Evolutionary conservation across 2,888 invertebrate species (phyloP), one percentile per base, ranked within the genome.

Genomic region (Sinodicranocentrus sp.): DNA sequence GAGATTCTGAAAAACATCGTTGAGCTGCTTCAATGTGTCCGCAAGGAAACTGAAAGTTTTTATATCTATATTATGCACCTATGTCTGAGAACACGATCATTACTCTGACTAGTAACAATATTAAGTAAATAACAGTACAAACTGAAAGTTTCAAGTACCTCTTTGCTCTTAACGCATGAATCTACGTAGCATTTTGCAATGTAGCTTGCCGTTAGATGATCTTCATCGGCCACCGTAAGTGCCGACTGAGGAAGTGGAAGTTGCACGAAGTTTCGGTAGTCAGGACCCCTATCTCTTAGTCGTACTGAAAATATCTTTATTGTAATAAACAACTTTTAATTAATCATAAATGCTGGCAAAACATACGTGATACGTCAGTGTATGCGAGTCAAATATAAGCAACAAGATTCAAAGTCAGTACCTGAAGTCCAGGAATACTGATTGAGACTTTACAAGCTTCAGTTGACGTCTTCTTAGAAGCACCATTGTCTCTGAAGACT

Each of bases 201-300:
- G n/a, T 90, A 89, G 43, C 91, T 90, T 8, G 91, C 88, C 5
- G 90, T 89, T 0, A 91, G 90, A 65, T 91, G 90, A 71, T 91
- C 75, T 15, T 86, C 54, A 21, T 19, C 33, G 23, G 76, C 48
- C 43, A 82, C 85, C n/a, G 82, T 15, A 57, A 23, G 21, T 10
- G 15, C 57, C 1, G 19, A 23, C 2, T 19, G 21, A 0, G 23
- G 5, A 5, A 54, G 0, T 8, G 82, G 73, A 43, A 90, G 91
- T 85, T 94, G 94, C 0, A 95, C 95, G 90, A 96, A 95, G 25
- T 94, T 95, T 52, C 95, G 91, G 75, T 94, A 93, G 84, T 95
- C 94, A 0, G 86, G 86, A 17, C 87, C 87, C 6, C 86, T 68
- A 57, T 87, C 95, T 67, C 94, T 92, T 0, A 94, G 92, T 63